Percentiles rank a stretch among this genome's conserved stretches.
These are phyloP conservation scores for Eupeodes luniger DNA, from an alignment of 2,888 invertebrate species.

Conservation along the genomic window DNA sequence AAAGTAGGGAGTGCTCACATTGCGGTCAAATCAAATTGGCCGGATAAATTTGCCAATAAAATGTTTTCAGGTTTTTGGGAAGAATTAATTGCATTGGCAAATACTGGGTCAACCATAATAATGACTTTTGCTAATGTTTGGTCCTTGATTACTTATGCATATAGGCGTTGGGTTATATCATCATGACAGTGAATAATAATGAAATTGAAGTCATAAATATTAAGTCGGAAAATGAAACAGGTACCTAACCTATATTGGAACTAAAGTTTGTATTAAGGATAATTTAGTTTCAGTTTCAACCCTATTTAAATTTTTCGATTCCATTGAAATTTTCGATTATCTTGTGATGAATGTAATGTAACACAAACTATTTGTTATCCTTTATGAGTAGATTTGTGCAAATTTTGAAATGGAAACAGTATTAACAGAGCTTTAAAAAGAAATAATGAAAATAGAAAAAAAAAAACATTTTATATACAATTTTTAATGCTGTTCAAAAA, in stretches of 20 bases:
- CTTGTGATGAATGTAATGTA: too few relatives aligned
- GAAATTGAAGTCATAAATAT: conserved; percentile 35
- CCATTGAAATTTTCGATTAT: too few relatives aligned
- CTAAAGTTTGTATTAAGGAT: too few relatives aligned
- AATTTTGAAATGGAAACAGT: too few relatives aligned
- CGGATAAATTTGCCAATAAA: conserved; percentile 68
- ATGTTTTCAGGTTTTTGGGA: conserved; percentile 53
- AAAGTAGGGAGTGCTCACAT: neutral
- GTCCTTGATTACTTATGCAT: conserved; percentile 6
- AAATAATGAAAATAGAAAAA: too few relatives aligned
- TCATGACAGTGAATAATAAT: conserved; percentile 27
- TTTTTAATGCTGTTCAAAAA: too few relatives aligned
- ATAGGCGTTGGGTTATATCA: neutral
- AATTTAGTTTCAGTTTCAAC: too few relatives aligned
- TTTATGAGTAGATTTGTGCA: too few relatives aligned
- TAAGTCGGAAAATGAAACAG: conserved; percentile 9
- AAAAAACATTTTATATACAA: too few relatives aligned
- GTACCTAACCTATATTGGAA: neutral
- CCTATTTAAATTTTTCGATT: too few relatives aligned
- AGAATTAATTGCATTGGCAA: conserved; percentile 58
- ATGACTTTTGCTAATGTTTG: conserved; percentile 54
- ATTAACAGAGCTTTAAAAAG: too few relatives aligned
- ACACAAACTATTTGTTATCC: too few relatives aligned
- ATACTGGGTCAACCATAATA: conserved; percentile 40
- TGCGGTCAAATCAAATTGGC: conserved; percentile 59